Evolutionary conservation across 2,797 vertebrate species (phyloP).

Genomic region (Spheniscus humboldti): DNA sequence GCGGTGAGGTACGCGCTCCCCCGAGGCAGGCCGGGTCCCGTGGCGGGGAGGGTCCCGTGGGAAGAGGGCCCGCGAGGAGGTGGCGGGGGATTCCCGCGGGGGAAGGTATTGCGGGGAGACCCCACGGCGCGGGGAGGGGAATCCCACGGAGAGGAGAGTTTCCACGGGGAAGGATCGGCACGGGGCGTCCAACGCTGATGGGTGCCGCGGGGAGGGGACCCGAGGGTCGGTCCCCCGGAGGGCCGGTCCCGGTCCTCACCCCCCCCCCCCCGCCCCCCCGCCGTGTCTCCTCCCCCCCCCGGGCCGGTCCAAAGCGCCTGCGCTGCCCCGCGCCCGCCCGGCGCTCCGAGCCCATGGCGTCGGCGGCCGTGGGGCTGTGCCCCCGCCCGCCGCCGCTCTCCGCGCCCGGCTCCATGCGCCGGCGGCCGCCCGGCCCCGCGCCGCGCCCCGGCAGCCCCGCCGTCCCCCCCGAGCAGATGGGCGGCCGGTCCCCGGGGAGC

Average conservation of each 20-base stretch:
- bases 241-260: background rate
- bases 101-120: too few species aligned
- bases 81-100: background rate
- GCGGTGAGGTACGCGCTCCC: background rate
- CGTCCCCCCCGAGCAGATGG: background rate
- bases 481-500: background rate
- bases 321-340: background rate
- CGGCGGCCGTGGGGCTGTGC: background rate
- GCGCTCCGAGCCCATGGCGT: background rate
- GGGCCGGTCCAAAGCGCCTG: background rate
- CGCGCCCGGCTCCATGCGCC: background rate
- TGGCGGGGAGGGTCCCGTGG: too few species aligned
- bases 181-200: too few species aligned
- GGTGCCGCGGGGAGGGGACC: background rate
- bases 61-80: too few species aligned
- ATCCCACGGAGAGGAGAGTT: background rate
- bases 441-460: background rate
- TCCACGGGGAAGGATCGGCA: background rate
- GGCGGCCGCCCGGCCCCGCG: background rate
- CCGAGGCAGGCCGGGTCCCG: accelerated
- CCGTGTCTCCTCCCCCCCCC: background rate
- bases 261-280: too few species aligned
- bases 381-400: background rate
- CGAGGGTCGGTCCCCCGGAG: background rate
- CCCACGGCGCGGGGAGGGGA: background rate